Base-by-base conservation (phyloP, 2,797 vertebrate species). In the Xiphophorus birchmanni region DNA sequence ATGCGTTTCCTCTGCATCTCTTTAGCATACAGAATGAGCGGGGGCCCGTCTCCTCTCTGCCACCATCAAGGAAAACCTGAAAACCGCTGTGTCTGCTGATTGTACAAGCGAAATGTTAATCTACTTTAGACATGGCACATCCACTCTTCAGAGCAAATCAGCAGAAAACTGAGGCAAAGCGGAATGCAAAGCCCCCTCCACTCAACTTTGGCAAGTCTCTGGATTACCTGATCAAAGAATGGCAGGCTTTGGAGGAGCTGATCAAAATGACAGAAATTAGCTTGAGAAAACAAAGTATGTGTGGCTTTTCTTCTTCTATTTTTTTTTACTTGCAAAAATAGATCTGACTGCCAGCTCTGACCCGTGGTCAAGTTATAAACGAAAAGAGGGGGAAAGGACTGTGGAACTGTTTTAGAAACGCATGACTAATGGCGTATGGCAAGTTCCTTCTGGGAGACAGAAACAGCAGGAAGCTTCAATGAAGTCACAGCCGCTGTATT, bases 151-250 rank as follows among this genome's bases (percentile, higher is more conserved):
- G 86, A 89, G 90, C 87, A 88, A 90, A 94, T 94, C 93, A 94
- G 92, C 92, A 90, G 87, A 92, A 94, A 95, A 90, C 89, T 88
- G 74, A 90, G 91, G 86, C 26, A 63, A 84, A 79, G 89, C 84
- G 42, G 89, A 90, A 91, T 77, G 84, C 86, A 81, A 83, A 80
- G 82, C 84, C 77, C 72, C 80, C 89, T 87, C 86, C 80, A 60
- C 82, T 87, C 86, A 81, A 88, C 84, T 90, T 90, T 88, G 88
- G 87, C 90, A 89, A 92, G 87, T 87, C 88, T 85, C 79, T 90
- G 92, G 92, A 95, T 95, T 92, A 93, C 89, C 90, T 93, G 93
- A 94, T 95, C 94, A 94, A 94, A 95, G 94, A 91, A 87, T 80
- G 84, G 73, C 88, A 87, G 86, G 86, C 87, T 92, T 90, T 93